Evolutionary conservation across 2,888 invertebrate genomes (phyloP).

Genomic region (Lepetodrilus schrolli): DNA sequence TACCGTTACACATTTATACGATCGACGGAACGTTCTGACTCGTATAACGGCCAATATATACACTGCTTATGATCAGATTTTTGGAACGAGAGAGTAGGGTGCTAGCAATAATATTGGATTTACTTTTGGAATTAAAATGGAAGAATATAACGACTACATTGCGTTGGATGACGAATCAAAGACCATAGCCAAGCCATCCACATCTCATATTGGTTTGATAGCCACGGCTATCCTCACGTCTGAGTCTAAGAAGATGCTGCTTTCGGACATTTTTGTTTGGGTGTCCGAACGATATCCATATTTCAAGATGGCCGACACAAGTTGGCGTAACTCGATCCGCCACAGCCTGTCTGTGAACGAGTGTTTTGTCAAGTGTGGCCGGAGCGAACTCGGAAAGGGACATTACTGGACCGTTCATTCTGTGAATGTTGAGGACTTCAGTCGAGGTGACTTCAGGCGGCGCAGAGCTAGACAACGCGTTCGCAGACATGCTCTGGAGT

Average conservation of each 20-base stretch:
- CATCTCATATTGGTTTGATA: slow-evolving; percentile 73
- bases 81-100: too few relatives aligned
- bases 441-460: slow-evolving; percentile 94
- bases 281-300: slow-evolving; percentile 69
- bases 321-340: slow-evolving; percentile 73
- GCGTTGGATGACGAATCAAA: too few relatives aligned
- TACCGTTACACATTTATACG: too few relatives aligned
- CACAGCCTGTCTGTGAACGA: slow-evolving; percentile 73
- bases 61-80: too few relatives aligned
- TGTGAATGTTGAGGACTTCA: slow-evolving; percentile 95
- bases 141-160: too few relatives aligned
- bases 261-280: slow-evolving; percentile 73
- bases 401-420: slow-evolving; percentile 99
- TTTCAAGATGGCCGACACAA: slow-evolving; percentile 68
- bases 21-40: too few relatives aligned
- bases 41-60: too few relatives aligned
- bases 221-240: slow-evolving; percentile 72
- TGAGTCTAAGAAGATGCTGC: slow-evolving; percentile 65
- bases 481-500: slow-evolving; percentile 50
- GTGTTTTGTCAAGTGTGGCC: slow-evolving; percentile 71
- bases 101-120: too few relatives aligned
- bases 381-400: slow-evolving; percentile 89
- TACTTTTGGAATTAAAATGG: too few relatives aligned
- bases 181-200: slow-evolving; percentile 64
- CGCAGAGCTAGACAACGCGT: slow-evolving; percentile 95